phyloP scores from a whole-genome alignment of 2,888 invertebrate genomes.

The Tromatobia lineatoria region DNA sequence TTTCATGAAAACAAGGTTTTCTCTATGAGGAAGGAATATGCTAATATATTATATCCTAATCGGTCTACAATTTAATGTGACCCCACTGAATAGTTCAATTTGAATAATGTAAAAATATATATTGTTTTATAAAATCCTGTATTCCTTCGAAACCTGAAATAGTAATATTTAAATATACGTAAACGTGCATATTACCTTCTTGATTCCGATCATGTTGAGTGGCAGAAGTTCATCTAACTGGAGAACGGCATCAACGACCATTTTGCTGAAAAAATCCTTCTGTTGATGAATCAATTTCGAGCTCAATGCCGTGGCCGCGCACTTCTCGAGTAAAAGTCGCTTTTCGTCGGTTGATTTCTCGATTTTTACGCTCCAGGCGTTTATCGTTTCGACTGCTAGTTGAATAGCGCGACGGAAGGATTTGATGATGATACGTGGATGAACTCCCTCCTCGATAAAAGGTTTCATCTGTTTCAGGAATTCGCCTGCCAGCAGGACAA shows the following conservation, averaged over 20 bases:
- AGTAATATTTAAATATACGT: too few species aligned
- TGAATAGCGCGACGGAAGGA: slow-evolving; percentile 95
- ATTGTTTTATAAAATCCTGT: too few species aligned
- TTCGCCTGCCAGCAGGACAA: slow-evolving; percentile 98
- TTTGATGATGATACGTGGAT: slow-evolving; percentile 96
- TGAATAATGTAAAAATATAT: too few species aligned
- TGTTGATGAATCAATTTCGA: slow-evolving; percentile 99
- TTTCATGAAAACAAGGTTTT: too few species aligned
- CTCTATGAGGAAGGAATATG: too few species aligned
- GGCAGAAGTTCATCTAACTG: slow-evolving; percentile 96
- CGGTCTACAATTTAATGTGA: too few species aligned
- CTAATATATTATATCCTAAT: too few species aligned
- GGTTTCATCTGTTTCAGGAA: slow-evolving; percentile 97
- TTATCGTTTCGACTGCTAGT: slow-evolving; percentile 93
- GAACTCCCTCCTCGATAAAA: slow-evolving; percentile 98
- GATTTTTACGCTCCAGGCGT: slow-evolving; percentile 93
- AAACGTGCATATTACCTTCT: slow-evolving; percentile 96
- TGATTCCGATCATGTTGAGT: slow-evolving; percentile 99
- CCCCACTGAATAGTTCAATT: too few species aligned
- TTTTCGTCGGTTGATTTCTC: slow-evolving; percentile 89
- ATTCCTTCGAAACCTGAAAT: too few species aligned
- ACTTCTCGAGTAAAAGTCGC: slow-evolving; percentile 91
- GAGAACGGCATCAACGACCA: slow-evolving; percentile 99
- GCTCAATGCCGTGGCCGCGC: slow-evolving; percentile 98
- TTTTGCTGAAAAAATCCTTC: slow-evolving; percentile 97